Percentiles rank a stretch among this genome's conserved stretches.
These are phyloP conservation scores for Bradypodion ventrale DNA, from an alignment of 2,797 vertebrate species.

Conservation along the genomic window DNA sequence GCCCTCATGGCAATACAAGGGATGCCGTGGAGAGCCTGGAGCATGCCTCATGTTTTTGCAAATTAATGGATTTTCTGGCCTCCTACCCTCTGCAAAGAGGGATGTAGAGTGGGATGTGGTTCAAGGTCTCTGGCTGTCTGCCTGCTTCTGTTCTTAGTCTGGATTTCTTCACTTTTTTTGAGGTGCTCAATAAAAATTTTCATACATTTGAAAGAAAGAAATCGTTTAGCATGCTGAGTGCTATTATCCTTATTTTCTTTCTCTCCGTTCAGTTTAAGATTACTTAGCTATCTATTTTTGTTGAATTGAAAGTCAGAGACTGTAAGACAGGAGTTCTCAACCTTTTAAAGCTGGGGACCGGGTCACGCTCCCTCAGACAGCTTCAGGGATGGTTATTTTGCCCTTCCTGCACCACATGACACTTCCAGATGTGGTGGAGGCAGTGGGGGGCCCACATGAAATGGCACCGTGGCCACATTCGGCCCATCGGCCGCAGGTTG, in stretches of 20 bases:
- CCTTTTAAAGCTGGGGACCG: too few relatives aligned
- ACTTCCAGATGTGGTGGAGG: too few relatives aligned
- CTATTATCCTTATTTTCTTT: neutral
- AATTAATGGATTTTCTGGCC: constrained; percentile 40
- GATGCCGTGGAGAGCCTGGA: neutral
- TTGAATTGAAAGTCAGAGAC: neutral
- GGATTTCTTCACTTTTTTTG: neutral
- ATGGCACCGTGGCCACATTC: too few relatives aligned
- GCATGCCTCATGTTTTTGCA: constrained; percentile 22
- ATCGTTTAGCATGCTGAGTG: neutral
- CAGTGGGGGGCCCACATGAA: too few relatives aligned
- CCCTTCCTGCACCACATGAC: too few relatives aligned
- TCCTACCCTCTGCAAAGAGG: neutral
- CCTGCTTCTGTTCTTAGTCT: neutral
- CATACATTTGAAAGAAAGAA: neutral
- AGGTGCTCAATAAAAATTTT: neutral
- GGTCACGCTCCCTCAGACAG: too few relatives aligned
- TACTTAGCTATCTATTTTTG: neutral
- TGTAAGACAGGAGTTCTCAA: too few relatives aligned
- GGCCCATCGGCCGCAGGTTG: too few relatives aligned
- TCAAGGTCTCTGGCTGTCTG: neutral
- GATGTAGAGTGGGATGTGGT: neutral
- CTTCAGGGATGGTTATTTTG: too few relatives aligned
- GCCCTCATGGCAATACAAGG: constrained; percentile 31
- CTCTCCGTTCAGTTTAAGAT: neutral